phyloP scores from a whole-genome alignment of 64 coral and sea anemone species.

The Astreopora myriophthalma region DNA sequence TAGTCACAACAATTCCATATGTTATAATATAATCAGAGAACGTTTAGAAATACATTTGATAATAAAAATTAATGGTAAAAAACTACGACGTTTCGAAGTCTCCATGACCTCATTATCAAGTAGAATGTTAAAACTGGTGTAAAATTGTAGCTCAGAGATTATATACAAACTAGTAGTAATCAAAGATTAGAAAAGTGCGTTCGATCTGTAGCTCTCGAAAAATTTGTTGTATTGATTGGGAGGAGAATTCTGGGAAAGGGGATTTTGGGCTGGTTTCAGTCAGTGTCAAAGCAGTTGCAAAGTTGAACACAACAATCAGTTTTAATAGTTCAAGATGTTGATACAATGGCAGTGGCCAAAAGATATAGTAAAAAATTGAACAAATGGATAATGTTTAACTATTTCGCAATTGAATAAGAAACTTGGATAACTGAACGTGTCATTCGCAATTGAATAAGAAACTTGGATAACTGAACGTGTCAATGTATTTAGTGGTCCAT shows the following conservation, averaged over 20 bases:
- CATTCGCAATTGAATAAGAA: constrained; percentile 46
- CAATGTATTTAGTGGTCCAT: neutral
- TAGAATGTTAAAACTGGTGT: no score
- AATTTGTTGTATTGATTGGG: neutral
- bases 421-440: constrained; percentile 56
- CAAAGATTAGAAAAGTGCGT: neutral
- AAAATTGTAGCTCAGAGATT: no score
- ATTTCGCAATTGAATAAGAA: constrained; percentile 44
- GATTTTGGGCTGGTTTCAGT: neutral
- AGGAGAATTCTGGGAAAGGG: neutral
- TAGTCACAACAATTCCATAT: no score
- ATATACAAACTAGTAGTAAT: neutral
- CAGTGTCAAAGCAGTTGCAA: constrained; percentile 1
- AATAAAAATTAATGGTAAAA: no score
- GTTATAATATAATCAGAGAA: no score
- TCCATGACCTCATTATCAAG: no score
- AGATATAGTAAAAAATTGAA: neutral
- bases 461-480: constrained; percentile 56
- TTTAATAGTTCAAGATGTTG: constrained; percentile 36
- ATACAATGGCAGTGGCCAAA: neutral
- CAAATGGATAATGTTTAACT: constrained; percentile 27
- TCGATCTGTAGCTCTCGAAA: neutral
- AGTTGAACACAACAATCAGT: constrained; percentile 57
- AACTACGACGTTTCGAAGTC: no score
- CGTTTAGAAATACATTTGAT: no score